Evolutionary conservation across 2,797 vertebrate genomes (phyloP).

Genomic region (Anas bernieri): DNA sequence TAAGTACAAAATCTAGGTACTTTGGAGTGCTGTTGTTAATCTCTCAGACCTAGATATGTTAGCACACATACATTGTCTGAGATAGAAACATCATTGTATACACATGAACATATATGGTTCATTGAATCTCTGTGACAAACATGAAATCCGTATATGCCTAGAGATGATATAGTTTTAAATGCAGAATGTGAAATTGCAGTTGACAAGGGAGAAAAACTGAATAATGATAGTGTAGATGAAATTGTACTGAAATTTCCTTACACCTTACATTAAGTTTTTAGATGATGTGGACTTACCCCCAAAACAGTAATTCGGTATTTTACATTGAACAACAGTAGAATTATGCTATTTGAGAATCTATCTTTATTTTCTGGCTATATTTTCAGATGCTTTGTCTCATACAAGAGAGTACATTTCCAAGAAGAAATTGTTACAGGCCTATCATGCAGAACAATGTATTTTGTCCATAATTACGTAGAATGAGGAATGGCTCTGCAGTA

Average conservation of each 20-base stretch:
- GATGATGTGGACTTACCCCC: background rate
- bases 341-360: background rate
- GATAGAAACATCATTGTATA: background rate
- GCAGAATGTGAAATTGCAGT: background rate
- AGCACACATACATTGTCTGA: background rate
- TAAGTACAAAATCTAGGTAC: background rate
- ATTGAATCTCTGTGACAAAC: background rate
- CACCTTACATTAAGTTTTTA: background rate
- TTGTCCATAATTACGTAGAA: background rate
- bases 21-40: slow-evolving; percentile 13
- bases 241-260: background rate
- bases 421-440: background rate
- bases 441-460: background rate
- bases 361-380: background rate
- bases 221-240: background rate
- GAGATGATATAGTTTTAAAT: background rate
- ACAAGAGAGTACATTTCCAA: background rate
- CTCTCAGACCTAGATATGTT: background rate
- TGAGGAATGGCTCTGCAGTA: background rate
- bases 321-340: background rate
- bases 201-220: background rate
- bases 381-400: background rate
- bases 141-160: background rate
- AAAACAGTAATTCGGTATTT: background rate
- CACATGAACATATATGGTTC: background rate